phyloP scores from a whole-genome alignment of 2,888 invertebrate genomes.

The Prosapia bicincta region DNA sequence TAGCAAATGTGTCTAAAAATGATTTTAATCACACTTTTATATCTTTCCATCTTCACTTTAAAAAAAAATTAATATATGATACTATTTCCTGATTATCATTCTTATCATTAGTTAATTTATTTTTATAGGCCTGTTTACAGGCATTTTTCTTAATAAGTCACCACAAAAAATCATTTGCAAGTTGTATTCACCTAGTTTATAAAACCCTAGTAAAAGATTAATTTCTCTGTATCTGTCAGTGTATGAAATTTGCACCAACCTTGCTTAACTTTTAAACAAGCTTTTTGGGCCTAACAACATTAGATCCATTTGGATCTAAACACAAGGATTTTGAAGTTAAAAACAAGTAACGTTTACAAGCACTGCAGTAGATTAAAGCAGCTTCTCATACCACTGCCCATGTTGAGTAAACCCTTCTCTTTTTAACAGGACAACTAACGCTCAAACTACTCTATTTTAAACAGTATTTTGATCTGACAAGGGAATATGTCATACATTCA shows the following conservation, averaged over 20 bases:
- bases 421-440: conserved; percentile 16
- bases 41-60: neutral
- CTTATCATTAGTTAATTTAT: neutral
- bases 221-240: conserved; percentile 5
- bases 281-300: conserved; percentile 10
- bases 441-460: conserved; percentile 12
- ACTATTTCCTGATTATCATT: neutral
- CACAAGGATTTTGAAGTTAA: conserved; percentile 8
- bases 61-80: neutral
- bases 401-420: conserved; percentile 22
- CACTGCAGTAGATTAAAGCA: neutral
- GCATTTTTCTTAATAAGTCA: neutral
- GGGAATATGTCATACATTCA: conserved; percentile 11
- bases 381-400: conserved; percentile 8
- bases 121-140: neutral
- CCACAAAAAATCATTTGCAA: neutral
- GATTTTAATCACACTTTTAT: neutral
- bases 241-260: conserved; percentile 21
- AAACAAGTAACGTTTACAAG: neutral
- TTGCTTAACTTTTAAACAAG: conserved; percentile 3
- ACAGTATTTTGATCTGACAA: conserved; percentile 13
- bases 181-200: neutral
- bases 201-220: neutral
- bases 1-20: neutral
- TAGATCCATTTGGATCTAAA: conserved; percentile 10